Base-by-base conservation (phyloP, 2,113 vertebrate genomes). In the Pungitius pungitius region DNA sequence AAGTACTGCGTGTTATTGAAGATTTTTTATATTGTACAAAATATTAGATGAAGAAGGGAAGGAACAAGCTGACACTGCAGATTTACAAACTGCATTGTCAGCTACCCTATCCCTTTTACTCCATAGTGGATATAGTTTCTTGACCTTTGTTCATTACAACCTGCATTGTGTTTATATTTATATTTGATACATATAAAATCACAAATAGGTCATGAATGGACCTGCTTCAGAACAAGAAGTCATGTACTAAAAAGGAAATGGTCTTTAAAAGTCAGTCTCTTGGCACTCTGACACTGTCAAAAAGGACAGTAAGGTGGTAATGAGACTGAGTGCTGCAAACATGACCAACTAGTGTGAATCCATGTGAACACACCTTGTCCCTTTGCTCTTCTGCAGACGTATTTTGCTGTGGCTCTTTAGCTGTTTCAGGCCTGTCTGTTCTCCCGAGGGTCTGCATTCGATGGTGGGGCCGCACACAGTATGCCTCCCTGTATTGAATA, bases 401-500 rank as follows among this genome's bases (percentile, higher is more conserved):
- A 11, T 42, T 42, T 62, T 26, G 22, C 63, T 55, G 56, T n/a
- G 8, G 15, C 22, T 65, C 59, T 73, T 73, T 20, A 65, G 27
- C 47, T 54, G 52, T 69, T 56, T 7, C n/a, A 51, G 69, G 35
- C 69, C 45, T 64, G 27, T 3, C 55, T 66, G 33, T 4, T 62
- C 5, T 68, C 39, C 49, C 39, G 60, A 51, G 26, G 24, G 57
- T 63, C 56, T 64, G 42, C 37, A 56, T 68, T 59, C 47, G 55
- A 57, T 27, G 22, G 39, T 14, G 39, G 62, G 35, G 27, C 67
- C 73, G 55, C 57, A 42, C 73, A 71, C 61, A 74, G 57, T 75
- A 35, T 45, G 40, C 55, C 61, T 74, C 56, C 18, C 59, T 78
- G 56, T 78, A 43, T 57, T 75, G 65, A 87, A 83, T 52, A 61